Percentiles rank a stretch among this genome's conserved stretches.
phyloP scores from a whole-genome alignment of 2,888 invertebrate genomes.

The Chloromyia formosa region DNA sequence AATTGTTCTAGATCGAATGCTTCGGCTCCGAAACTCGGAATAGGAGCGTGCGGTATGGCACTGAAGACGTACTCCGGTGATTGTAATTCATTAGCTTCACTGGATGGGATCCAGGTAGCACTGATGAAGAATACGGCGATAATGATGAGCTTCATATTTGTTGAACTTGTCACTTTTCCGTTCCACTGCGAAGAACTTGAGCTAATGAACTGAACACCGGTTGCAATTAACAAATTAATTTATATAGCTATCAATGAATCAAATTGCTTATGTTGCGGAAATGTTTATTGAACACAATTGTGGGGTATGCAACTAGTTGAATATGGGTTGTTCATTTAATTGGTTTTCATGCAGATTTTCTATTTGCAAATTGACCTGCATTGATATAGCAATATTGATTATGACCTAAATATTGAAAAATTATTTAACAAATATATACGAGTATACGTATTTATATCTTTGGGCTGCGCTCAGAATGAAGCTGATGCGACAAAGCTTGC shows the following conservation, averaged over 20 bases:
- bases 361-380: no score
- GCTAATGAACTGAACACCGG: slow-evolving; percentile 10
- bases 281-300: background rate
- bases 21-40: background rate
- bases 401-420: no score
- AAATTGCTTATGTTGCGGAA: background rate
- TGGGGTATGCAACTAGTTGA: no score
- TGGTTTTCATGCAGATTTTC: no score
- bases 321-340: no score
- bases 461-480: no score
- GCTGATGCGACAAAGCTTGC: no score
- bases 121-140: background rate
- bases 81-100: background rate
- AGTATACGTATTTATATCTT: no score
- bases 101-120: background rate
- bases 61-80: background rate
- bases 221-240: slow-evolving; percentile 29
- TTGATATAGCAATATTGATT: no score
- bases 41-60: background rate
- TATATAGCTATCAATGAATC: slow-evolving; percentile 21
- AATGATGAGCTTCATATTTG: slow-evolving; percentile 22
- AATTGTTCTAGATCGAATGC: background rate
- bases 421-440: no score
- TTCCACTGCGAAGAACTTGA: background rate
- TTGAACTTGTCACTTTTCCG: background rate